These are phyloP conservation scores for Tribolium madens DNA, from an alignment of 1,140 invertebrate species.

Conservation along the genomic window DNA sequence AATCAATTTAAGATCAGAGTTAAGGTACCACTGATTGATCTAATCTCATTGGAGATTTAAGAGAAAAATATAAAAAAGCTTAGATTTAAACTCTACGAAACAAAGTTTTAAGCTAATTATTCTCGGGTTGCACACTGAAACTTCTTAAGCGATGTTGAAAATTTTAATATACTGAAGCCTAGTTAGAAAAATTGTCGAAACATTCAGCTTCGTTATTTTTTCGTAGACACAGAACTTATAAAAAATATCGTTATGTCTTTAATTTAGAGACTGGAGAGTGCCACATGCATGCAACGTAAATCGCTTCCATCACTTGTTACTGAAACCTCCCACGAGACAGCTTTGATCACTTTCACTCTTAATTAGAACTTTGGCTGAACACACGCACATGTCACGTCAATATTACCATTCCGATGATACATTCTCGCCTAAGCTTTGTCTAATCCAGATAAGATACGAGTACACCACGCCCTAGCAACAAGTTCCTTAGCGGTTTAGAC, in stretches of 20 bases:
- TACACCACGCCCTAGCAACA: background rate
- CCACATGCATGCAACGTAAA: background rate
- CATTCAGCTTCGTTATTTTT: too few species aligned
- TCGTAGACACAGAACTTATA: too few species aligned
- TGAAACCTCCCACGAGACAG: background rate
- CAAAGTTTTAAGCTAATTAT: too few species aligned
- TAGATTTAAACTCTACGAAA: too few species aligned
- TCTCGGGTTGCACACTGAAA: too few species aligned
- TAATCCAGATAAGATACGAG: background rate
- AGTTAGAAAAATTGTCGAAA: too few species aligned
- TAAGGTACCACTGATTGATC: background rate
- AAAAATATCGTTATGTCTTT: background rate
- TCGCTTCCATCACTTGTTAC: background rate
- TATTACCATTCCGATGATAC: background rate
- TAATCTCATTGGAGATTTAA: background rate
- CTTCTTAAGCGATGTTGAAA: too few species aligned
- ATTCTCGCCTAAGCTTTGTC: background rate
- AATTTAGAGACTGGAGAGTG: background rate
- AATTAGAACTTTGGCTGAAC: background rate
- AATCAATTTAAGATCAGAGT: background rate
- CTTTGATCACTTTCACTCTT: background rate
- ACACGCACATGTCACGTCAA: background rate
- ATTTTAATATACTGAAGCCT: too few species aligned
- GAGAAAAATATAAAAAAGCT: background rate
- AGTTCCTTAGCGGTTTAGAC: slow-evolving; percentile 12